These are phyloP conservation scores for Helogale parvula DNA, from an alignment of 2,113 vertebrate genomes.

Conservation along the genomic window DNA sequence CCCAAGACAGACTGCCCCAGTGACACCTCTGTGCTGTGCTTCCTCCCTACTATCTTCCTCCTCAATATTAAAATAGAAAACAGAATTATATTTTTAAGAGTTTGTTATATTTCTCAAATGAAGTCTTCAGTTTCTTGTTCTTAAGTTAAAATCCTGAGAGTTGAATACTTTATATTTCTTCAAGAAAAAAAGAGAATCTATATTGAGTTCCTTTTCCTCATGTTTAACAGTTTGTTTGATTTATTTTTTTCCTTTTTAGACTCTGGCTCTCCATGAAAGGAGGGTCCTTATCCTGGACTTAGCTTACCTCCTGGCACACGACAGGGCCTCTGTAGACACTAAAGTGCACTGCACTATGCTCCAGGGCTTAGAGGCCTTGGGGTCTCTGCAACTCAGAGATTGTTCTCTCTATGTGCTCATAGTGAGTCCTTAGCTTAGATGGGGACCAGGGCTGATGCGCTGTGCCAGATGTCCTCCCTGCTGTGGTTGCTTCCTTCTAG, in stretches of 20 bases:
- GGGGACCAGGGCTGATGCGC: background rate
- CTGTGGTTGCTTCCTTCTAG: background rate
- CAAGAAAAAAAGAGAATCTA: slow-evolving; percentile 32
- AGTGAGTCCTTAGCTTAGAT: background rate
- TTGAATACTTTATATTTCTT: slow-evolving; percentile 23
- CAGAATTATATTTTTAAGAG: background rate
- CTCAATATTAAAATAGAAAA: background rate
- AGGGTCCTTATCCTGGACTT: background rate
- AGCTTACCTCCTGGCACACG: background rate
- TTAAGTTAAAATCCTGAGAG: slow-evolving; percentile 2
- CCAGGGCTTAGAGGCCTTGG: too few species aligned
- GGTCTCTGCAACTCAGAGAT: background rate
- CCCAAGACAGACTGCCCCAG: background rate
- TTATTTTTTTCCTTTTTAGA: slow-evolving; percentile 37
- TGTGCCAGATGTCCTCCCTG: background rate
- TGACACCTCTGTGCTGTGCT: background rate
- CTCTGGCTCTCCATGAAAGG: slow-evolving; percentile 2
- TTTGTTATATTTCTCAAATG: background rate
- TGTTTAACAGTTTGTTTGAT: slow-evolving; percentile 13
- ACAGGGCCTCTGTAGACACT: background rate
- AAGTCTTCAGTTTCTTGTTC: background rate
- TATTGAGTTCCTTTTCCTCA: background rate
- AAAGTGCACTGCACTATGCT: background rate
- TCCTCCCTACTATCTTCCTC: background rate
- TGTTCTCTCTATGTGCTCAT: rapidly evolving